Evolutionary conservation across 2,113 vertebrate species (phyloP).

Genomic region (Hiodon tergisus): DNA sequence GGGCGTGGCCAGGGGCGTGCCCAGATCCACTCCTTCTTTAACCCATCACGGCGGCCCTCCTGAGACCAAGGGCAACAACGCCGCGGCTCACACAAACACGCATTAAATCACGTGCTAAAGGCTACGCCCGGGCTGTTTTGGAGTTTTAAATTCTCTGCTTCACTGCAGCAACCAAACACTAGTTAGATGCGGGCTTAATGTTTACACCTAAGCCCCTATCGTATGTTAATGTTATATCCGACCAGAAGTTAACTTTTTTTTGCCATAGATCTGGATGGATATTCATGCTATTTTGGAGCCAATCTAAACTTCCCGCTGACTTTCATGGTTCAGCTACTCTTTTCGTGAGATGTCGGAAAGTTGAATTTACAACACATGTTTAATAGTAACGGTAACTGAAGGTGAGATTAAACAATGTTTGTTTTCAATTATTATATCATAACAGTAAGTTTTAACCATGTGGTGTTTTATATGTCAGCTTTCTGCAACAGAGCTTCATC

Average conservation of each 20-base stretch:
- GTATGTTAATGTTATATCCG: conserved; percentile 29
- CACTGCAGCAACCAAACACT: not conserved
- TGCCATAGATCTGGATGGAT: not conserved
- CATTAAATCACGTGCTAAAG: conserved; percentile 10
- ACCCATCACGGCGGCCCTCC: conserved; percentile 24
- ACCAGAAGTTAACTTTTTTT: conserved; percentile 11
- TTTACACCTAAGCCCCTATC: conserved; percentile 19
- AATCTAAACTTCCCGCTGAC: conserved; percentile 8
- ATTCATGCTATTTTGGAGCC: not conserved
- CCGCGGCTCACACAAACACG: not conserved
- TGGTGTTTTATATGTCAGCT: not conserved
- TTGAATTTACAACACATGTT: not conserved
- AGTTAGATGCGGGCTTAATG: conserved; percentile 11
- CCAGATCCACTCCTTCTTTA: conserved; percentile 27
- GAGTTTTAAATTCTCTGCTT: not conserved
- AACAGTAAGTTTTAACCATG: not conserved
- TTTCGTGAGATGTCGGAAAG: not conserved
- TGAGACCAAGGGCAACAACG: no score
- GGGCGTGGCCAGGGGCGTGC: no score
- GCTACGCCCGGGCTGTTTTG: conserved; percentile 4
- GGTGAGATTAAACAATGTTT: not conserved
- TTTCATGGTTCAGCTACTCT: conserved; percentile 8
- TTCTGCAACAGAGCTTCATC: not conserved
- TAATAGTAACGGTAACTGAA: not conserved
- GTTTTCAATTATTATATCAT: not conserved